Evolutionary conservation across 2,888 invertebrate species (phyloP).

Genomic region (Thereva unica): DNA sequence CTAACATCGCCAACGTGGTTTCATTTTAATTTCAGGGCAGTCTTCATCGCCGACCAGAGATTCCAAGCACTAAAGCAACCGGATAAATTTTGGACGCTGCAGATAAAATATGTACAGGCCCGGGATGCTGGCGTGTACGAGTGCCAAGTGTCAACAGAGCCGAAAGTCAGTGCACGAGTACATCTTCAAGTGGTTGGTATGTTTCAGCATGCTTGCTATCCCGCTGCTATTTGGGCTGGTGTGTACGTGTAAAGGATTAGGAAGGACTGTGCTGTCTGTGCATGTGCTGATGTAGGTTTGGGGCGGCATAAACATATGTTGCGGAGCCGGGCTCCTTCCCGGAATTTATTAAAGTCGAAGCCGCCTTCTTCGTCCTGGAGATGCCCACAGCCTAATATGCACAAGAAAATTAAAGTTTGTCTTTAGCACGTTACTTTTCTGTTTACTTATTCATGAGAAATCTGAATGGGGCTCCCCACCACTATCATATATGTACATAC

Average conservation of each 20-base stretch:
- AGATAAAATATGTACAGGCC: conserved; percentile 88
- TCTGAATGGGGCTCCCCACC: conserved; percentile 14
- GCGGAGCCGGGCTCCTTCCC: conserved; percentile 4
- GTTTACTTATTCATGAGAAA: conserved; percentile 31
- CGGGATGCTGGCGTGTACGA: conserved; percentile 90
- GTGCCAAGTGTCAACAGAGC: conserved; percentile 93
- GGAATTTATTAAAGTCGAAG: conserved; percentile 26
- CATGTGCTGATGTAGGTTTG: too few relatives aligned
- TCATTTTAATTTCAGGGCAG: conserved; percentile 59
- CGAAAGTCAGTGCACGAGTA: conserved; percentile 92
- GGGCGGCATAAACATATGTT: background rate
- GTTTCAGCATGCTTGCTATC: conserved; percentile 53
- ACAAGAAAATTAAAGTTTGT: conserved; percentile 30
- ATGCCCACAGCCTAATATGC: conserved; percentile 18
- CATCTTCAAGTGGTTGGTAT: conserved; percentile 89
- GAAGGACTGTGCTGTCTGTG: too few relatives aligned
- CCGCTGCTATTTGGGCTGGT: background rate
- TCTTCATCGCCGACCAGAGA: conserved; percentile 91
- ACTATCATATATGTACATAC: too few relatives aligned
- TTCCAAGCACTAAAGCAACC: conserved; percentile 76
- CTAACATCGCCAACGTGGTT: background rate
- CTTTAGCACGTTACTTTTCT: conserved; percentile 30
- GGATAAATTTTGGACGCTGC: conserved; percentile 75
- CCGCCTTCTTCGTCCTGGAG: background rate
- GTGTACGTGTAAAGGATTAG: background rate